A percentile compares a stretch with the other conserved stretches of the same genome.
phyloP scores from a whole-genome alignment of 2,888 invertebrate genomes.

The Helobdella robusta region DNA sequence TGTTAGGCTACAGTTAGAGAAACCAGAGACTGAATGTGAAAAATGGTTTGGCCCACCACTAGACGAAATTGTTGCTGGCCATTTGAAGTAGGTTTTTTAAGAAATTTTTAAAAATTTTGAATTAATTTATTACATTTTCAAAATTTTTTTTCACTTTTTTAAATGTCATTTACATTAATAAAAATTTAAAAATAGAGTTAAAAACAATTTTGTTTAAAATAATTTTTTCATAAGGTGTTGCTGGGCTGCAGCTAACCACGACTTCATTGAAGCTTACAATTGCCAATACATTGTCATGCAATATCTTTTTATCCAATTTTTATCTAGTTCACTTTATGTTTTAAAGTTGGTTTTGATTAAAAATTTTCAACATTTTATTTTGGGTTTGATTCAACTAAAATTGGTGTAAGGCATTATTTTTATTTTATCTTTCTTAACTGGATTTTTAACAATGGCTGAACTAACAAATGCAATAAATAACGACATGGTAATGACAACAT shows the following conservation, averaged over 20 bases:
- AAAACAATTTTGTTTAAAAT: neutral
- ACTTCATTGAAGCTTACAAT: constrained; percentile 61
- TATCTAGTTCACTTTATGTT: too few relatives aligned
- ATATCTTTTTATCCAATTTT: constrained; percentile 51
- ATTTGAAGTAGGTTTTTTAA: constrained; percentile 58
- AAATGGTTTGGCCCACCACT: constrained; percentile 63
- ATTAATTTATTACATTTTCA: too few relatives aligned
- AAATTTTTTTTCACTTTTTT: neutral
- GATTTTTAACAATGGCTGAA: too few relatives aligned
- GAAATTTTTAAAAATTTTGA: neutral
- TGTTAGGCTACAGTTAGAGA: constrained; percentile 59
- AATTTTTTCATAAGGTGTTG: constrained; percentile 51
- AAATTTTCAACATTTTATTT: too few relatives aligned
- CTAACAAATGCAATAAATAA: too few relatives aligned
- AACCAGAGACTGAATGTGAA: constrained; percentile 63
- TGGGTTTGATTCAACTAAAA: too few relatives aligned
- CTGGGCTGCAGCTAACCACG: constrained; percentile 52
- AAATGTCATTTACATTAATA: neutral
- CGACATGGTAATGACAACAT: too few relatives aligned
- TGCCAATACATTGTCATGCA: constrained; percentile 70
- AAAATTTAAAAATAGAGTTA: neutral
- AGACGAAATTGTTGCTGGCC: constrained; percentile 66
- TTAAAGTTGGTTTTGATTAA: too few relatives aligned
- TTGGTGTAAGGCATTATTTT: too few relatives aligned
- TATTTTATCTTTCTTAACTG: too few relatives aligned